Evolutionary conservation across 2,113 vertebrate species (phyloP).

Genomic region (Chlamydotis undulata): DNA sequence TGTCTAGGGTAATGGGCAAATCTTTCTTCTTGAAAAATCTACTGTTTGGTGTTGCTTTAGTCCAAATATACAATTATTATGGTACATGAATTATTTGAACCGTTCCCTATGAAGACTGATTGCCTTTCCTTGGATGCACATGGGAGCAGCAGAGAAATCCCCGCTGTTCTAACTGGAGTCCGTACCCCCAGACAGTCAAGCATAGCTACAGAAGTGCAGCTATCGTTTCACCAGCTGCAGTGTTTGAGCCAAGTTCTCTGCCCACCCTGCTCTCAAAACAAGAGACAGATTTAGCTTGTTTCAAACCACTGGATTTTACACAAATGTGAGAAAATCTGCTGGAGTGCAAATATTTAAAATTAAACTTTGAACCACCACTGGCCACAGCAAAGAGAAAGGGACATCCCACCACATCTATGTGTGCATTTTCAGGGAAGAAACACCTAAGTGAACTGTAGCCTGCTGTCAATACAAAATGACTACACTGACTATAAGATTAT

Average conservation of each 20-base stretch:
- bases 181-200: not conserved
- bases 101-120: not conserved
- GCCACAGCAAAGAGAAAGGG: not conserved
- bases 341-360: not conserved
- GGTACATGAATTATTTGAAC: slow-evolving; percentile 42
- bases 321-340: not conserved
- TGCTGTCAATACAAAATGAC: not conserved
- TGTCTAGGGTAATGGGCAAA: not conserved
- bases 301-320: not conserved
- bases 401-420: rapidly evolving
- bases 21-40: slow-evolving; percentile 36
- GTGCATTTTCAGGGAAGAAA: not conserved
- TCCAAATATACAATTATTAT: slow-evolving; percentile 24
- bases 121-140: not conserved
- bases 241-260: not conserved
- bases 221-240: not conserved
- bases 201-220: not conserved
- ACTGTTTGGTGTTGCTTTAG: not conserved
- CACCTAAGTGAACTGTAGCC: rapidly evolving
- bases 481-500: not conserved
- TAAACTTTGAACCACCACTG: not conserved
- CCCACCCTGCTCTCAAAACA: not conserved
- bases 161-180: not conserved
- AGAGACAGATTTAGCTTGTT: not conserved
- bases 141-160: slow-evolving; percentile 29